Evolutionary conservation across 2,113 vertebrate genomes (phyloP).

Genomic region (Potamarius usumacintae): DNA sequence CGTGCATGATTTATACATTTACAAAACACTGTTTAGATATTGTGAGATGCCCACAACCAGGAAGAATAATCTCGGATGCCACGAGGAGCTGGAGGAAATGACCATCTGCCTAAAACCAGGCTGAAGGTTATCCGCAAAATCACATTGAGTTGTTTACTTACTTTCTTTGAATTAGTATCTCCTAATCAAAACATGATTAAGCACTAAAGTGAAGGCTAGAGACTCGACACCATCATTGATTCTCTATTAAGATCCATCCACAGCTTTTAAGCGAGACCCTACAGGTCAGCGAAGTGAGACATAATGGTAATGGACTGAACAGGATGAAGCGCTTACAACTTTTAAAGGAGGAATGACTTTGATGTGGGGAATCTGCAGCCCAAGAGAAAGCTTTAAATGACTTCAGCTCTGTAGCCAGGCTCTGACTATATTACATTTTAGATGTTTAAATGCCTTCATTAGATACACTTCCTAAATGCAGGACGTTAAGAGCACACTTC

Average conservation of each 20-base stretch:
- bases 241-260: conserved; percentile 6
- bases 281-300: conserved; percentile 14
- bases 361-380: background rate
- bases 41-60: background rate
- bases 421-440: background rate
- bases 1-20: background rate
- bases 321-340: background rate
- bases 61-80: background rate
- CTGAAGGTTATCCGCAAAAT: conserved; percentile 10
- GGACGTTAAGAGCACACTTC: background rate
- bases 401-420: background rate
- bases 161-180: conserved; percentile 1
- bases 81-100: background rate
- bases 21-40: background rate
- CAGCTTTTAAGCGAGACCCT: conserved; percentile 4
- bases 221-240: conserved; percentile 8
- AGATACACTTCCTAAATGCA: background rate
- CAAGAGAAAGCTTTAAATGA: background rate
- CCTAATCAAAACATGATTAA: conserved; percentile 8
- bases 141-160: conserved; percentile 1
- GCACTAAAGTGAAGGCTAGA: background rate
- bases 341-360: background rate
- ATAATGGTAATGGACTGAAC: background rate
- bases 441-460: conserved; percentile 4
- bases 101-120: background rate